A percentile compares a stretch with the other conserved stretches of the same genome.
Conservation (phyloP, 2,113 vertebrate species). For the Clarias magur region DNA sequence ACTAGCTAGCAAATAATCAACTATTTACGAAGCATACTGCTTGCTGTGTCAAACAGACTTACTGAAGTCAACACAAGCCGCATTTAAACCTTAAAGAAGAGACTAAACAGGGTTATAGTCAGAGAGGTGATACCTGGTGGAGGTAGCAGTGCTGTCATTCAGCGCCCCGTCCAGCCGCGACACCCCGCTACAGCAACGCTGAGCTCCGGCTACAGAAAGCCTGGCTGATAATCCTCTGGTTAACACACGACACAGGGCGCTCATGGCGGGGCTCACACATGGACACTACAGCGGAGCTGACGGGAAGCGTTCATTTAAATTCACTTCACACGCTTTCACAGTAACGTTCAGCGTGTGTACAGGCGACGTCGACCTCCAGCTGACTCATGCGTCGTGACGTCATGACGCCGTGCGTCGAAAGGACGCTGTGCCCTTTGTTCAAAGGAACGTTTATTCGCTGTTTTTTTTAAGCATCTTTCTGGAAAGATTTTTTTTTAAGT, state of each 20-base stretch:
- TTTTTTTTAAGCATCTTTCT: too few relatives aligned
- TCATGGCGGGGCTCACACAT: slow-evolving; percentile 62
- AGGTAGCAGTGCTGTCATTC: slow-evolving; percentile 13
- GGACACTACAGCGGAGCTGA: neutral
- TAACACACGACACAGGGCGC: slow-evolving; percentile 66
- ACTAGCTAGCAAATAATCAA: neutral
- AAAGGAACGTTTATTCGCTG: neutral
- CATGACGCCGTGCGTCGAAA: slow-evolving; percentile 32
- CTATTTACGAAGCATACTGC: neutral
- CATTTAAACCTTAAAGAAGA: neutral
- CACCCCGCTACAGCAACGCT: slow-evolving; percentile 47
- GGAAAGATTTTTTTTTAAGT: too few relatives aligned
- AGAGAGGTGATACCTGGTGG: slow-evolving; percentile 36
- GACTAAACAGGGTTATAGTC: neutral
- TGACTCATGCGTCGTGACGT: slow-evolving; percentile 7
- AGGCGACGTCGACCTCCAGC: neutral
- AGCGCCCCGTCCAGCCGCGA: slow-evolving; percentile 31
- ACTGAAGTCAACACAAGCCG: neutral
- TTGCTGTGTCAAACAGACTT: neutral
- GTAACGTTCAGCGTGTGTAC: neutral
- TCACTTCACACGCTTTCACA: neutral
- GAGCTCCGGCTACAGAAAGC: slow-evolving; percentile 48
- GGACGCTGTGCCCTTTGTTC: neutral
- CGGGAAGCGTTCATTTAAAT: neutral
- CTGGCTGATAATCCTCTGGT: slow-evolving; percentile 58